Base-by-base conservation (phyloP, 2,888 invertebrate genomes). In the Drosophila affinis region DNA sequence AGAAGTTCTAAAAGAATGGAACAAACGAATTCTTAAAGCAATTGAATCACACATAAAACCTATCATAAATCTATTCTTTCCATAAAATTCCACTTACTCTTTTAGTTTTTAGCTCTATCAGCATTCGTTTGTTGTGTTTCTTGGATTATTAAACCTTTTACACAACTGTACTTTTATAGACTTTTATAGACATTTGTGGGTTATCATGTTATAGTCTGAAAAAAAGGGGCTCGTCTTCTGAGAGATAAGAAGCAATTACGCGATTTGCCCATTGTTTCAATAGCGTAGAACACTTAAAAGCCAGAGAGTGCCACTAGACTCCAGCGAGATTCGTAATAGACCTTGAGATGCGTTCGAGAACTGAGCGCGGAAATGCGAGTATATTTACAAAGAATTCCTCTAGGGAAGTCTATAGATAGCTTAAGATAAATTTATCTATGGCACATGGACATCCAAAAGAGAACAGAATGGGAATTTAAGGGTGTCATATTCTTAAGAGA, bases 211-310 rank as follows among this genome's bases (percentile, higher is more conserved):
- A 45, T 56, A 45, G 53, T 32, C 39, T 32, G n/a, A 3, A 7
- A 21, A 70, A 48, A 34, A 9, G 63, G 72, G 71, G 71, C 71
- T 53, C 72, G 71, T 49, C 72, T 45, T 14, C 46, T 2, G 9
- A 7, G 24, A 14, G 65, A 67, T 67, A 67, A 67, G 45, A 21
- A n/a, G 12, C 17, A 18, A 14, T 62, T 62, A 62, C 24, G 49
- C 32, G 34, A 62, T 17, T 34, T 21, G 0, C 14, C 29, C 10
- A 32, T 49, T 32, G n/a, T 48, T 39, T 27, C 27, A 12, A 51
- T 68, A 34, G 49, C 48, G 44, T 47, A 65, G 39, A 48, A 44
- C 18, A 39, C 54, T 65, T 64, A 1, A 54, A 45, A 14, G 29
- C 17, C 18, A 55, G 3, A 44, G 47, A 27, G 48, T n/a, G 39